These are phyloP conservation scores for Linyphia triangularis DNA, from an alignment of 2,888 invertebrate species.

Conservation along the genomic window DNA sequence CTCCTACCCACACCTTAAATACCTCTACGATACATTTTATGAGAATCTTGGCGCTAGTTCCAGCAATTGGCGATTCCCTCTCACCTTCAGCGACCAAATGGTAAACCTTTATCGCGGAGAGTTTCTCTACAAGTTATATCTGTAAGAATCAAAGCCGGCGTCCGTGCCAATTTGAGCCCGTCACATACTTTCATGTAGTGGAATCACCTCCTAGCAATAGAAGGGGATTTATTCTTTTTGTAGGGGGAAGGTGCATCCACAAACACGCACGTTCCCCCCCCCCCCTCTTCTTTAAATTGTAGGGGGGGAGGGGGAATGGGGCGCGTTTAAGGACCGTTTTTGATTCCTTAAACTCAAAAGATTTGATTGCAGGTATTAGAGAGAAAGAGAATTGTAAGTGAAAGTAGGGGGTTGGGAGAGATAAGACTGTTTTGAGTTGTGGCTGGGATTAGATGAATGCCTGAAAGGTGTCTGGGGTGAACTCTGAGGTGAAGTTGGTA, in stretches of 20 bases:
- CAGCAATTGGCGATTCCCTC: slow-evolving; percentile 3
- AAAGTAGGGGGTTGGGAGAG: background rate
- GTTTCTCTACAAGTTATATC: slow-evolving; percentile 67
- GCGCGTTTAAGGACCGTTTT: slow-evolving; percentile 46
- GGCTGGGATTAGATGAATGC: too few relatives aligned
- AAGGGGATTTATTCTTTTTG: too few relatives aligned
- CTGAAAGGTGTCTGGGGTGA: too few relatives aligned
- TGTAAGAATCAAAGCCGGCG: slow-evolving; percentile 55
- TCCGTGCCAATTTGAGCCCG: slow-evolving; percentile 71
- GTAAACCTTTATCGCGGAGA: slow-evolving; percentile 65
- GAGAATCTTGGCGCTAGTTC: slow-evolving; percentile 17
- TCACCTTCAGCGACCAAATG: background rate
- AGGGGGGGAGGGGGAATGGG: background rate
- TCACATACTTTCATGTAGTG: slow-evolving; percentile 53
- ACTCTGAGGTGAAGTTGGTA: too few relatives aligned
- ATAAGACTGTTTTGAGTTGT: too few relatives aligned
- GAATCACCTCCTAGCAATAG: slow-evolving; percentile 55
- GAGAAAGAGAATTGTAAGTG: slow-evolving; percentile 19
- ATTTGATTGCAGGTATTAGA: slow-evolving; percentile 51
- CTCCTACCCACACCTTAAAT: background rate
- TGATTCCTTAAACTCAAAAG: slow-evolving; percentile 43
- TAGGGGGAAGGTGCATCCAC: slow-evolving; percentile 45
- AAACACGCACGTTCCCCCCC: slow-evolving; percentile 59
- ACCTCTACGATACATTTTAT: background rate
- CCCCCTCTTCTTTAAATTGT: slow-evolving; percentile 57